Evolutionary conservation across 2,113 vertebrate genomes (phyloP), one percentile per base, ranked within the genome.

Genomic region (Cyanoderma ruficeps): DNA sequence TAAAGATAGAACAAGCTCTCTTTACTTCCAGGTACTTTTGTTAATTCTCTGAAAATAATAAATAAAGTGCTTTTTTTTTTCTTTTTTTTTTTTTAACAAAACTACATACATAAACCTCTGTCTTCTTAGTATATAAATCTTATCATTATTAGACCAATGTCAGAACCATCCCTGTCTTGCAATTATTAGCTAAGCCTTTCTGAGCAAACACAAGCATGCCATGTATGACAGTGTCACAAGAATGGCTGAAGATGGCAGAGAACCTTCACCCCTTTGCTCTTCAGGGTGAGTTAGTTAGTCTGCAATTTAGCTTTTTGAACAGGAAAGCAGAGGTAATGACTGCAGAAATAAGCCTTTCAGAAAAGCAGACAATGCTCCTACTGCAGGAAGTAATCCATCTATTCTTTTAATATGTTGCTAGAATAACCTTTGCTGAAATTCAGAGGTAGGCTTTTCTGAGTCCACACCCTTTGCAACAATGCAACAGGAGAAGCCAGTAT

Each of bases 1-100:
- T 99, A 95, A 41, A 92, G 74, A 90, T 11, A 95, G 56, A 94
- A 90, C 21, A 93, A 39, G 47, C 59, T 53, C 3, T 22, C 42
- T 77, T 74, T 41, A 79, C 19, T 72, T 67, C 13, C 49, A 74
- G 27, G 50, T 20, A 76, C 39, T 68, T 70, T n/a, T 91, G 22
- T 1, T 27, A 80, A 67, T 60, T 87, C 20, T 59, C 41, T 87
- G 44, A 56, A 76, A 65, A 81, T 6, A 61, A 83, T 35, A 42
- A 53, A 59, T 39, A 47, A 75, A 68, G 15, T 0, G 7, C 6
- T 5, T 5, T 46, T 10, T 44, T n/a, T 1, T 15, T 6, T 25
- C 7, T 15, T 41, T 23, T 25, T 15, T 41, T 18, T 31, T 30
- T 24, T 16, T 5, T 23, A 80, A 19, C 8, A 60, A 72, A 90